Conservation (phyloP, 2,113 vertebrate genomes). For the Gorilla gorilla region DNA sequence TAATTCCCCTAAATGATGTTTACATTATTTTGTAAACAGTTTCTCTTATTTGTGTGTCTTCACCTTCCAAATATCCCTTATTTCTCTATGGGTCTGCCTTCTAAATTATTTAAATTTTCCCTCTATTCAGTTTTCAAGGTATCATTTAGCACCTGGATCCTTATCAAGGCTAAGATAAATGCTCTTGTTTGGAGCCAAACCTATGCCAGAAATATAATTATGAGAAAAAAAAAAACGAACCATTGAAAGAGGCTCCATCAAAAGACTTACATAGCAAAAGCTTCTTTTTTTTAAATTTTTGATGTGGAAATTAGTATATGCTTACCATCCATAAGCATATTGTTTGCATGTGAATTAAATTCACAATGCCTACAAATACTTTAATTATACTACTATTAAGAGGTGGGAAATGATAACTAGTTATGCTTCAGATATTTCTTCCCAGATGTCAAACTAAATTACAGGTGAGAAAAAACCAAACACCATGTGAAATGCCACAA, state of each 20-base stretch:
- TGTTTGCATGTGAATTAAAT: conserved; percentile 69
- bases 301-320: conserved; percentile 62
- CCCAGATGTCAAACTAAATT: conserved; percentile 69
- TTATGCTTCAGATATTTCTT: conserved; percentile 46
- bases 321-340: conserved; percentile 66
- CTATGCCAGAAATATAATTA: conserved; percentile 48
- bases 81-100: neutral
- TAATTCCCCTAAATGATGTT: neutral
- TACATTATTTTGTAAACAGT: conserved; percentile 9
- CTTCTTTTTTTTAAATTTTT: conserved; percentile 51
- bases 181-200: conserved; percentile 29
- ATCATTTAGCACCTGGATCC: conserved; percentile 10
- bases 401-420: conserved; percentile 67
- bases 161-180: conserved; percentile 46
- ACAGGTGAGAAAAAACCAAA: conserved; percentile 59
- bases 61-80: neutral
- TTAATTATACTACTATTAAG: conserved; percentile 65
- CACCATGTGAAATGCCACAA: conserved; percentile 4
- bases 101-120: conserved; percentile 8
- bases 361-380: conserved; percentile 60
- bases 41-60: neutral
- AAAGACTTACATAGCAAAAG: conserved; percentile 34
- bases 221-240: conserved; percentile 4
- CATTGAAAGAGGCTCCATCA: conserved; percentile 18
- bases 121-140: conserved; percentile 20